Evolutionary conservation across 2,888 invertebrate species (phyloP).

Genomic region (Drosophila rellima): DNA sequence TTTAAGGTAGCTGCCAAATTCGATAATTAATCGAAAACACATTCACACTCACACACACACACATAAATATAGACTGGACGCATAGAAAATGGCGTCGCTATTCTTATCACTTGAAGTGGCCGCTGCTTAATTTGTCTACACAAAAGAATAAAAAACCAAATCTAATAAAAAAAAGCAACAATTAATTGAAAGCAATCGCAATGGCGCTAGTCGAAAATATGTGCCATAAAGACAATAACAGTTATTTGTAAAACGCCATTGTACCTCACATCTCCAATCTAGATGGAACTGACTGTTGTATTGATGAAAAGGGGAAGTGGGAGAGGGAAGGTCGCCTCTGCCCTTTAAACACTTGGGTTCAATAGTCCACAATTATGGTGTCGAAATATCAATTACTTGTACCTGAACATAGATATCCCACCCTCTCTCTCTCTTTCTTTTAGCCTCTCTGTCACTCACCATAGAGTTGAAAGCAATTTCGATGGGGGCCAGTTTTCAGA

Average conservation of each 20-base stretch:
- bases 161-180: conserved; percentile 11
- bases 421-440: not conserved
- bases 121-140: conserved; percentile 57
- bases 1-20: conserved; percentile 58
- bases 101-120: conserved; percentile 73
- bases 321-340: not conserved
- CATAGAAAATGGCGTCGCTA: conserved; percentile 66
- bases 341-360: conserved; percentile 8
- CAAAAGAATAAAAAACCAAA: conserved; percentile 18
- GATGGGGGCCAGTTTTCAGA: conserved; percentile 32
- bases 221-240: conserved; percentile 21
- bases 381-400: conserved; percentile 42
- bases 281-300: not conserved
- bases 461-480: conserved; percentile 2
- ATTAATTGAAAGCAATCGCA: conserved; percentile 14
- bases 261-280: not conserved
- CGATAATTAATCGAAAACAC: conserved; percentile 68
- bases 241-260: conserved; percentile 15
- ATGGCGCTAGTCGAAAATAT: conserved; percentile 21
- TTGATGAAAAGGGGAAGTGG: not conserved
- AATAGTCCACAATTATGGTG: conserved; percentile 25
- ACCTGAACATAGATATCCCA: conserved; percentile 33
- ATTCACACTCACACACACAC: conserved; percentile 30
- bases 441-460: not conserved
- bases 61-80: conserved; percentile 12